Evolutionary conservation across 2,888 invertebrate species (phyloP).

Genomic region (Atethmia centrago): DNA sequence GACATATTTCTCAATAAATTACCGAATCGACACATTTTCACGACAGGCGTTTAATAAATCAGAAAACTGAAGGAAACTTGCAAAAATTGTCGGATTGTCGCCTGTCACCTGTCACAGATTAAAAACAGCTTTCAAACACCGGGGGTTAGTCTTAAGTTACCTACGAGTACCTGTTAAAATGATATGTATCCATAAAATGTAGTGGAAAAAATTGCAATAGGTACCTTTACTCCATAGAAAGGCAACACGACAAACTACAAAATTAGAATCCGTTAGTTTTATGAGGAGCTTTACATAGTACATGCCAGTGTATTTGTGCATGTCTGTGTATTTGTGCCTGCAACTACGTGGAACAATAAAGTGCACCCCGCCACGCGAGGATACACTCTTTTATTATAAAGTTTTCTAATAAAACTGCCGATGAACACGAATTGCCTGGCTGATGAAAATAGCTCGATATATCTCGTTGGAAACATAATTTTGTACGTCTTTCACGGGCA

Average conservation of each 20-base stretch:
- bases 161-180: too few species aligned
- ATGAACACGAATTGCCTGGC: constrained; percentile 74
- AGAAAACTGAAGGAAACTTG: too few species aligned
- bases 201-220: neutral
- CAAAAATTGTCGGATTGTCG: too few species aligned
- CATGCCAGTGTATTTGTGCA: constrained; percentile 52
- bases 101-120: too few species aligned
- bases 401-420: constrained; percentile 80
- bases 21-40: too few species aligned
- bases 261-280: constrained; percentile 41
- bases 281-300: constrained; percentile 24
- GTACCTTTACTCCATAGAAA: neutral
- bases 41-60: too few species aligned
- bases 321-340: constrained; percentile 57
- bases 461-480: constrained; percentile 36
- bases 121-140: too few species aligned
- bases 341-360: constrained; percentile 75
- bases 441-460: constrained; percentile 55
- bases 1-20: too few species aligned
- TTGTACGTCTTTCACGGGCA: constrained; percentile 4
- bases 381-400: constrained; percentile 74
- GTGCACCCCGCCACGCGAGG: constrained; percentile 65
- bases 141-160: too few species aligned
- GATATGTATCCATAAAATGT: neutral
- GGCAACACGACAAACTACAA: constrained; percentile 1